Percentiles rank a stretch among this genome's conserved stretches.
Evolutionary conservation across 2,113 vertebrate species (phyloP).

Genomic region (Bos javanicus): DNA sequence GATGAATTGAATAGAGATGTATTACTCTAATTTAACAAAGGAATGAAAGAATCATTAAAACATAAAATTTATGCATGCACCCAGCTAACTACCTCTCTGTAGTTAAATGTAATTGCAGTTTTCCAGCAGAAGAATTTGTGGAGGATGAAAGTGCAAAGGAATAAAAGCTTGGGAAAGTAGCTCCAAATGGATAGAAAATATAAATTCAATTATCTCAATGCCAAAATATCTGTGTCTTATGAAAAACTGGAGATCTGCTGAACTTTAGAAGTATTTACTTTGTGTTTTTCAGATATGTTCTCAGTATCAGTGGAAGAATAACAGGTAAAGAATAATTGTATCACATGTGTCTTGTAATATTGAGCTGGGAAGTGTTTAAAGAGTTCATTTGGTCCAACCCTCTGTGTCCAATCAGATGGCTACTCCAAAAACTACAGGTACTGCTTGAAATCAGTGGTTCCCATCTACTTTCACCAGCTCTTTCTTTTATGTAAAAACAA

Average conservation of each 20-base stretch:
- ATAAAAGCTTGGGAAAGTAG: slow-evolving; percentile 33
- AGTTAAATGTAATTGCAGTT: slow-evolving; percentile 26
- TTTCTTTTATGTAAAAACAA: background rate
- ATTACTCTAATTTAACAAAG: slow-evolving; percentile 22
- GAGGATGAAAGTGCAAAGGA: slow-evolving; percentile 47
- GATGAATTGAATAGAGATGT: background rate
- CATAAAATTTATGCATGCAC: slow-evolving; percentile 1
- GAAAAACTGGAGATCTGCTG: slow-evolving; percentile 15
- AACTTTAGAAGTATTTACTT: slow-evolving; percentile 48
- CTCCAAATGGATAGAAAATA: slow-evolving; percentile 41
- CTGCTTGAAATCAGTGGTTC: background rate
- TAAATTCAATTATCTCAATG: slow-evolving; percentile 51
- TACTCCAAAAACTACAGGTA: background rate
- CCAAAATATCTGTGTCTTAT: slow-evolving; percentile 49
- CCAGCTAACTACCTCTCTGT: background rate
- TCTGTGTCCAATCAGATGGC: background rate
- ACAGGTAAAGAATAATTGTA: background rate
- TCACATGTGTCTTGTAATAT: background rate
- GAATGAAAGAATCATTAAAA: slow-evolving; percentile 29
- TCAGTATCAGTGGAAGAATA: background rate
- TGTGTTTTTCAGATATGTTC: slow-evolving; percentile 27
- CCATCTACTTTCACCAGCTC: background rate
- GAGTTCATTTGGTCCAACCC: background rate
- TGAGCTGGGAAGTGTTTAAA: background rate
- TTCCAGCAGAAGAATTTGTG: background rate